Conservation (phyloP, 2,797 vertebrate genomes). For the Cynodonichthys magdalenae region DNA sequence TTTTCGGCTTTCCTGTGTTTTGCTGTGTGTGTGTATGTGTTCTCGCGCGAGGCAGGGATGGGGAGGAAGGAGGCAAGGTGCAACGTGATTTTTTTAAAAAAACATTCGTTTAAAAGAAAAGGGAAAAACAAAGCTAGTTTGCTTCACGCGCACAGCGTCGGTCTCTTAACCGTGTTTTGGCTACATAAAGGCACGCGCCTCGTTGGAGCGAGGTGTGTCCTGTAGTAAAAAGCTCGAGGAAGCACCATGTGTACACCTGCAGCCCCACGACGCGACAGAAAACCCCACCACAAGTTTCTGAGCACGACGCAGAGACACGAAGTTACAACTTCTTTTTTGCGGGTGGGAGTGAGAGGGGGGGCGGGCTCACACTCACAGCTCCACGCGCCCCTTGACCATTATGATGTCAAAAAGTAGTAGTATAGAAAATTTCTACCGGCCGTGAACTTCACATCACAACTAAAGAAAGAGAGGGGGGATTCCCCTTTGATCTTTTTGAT, state of each 20-base stretch:
- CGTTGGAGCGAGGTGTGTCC: slow-evolving; percentile 30
- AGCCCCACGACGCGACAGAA: slow-evolving; percentile 22
- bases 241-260: slow-evolving; percentile 6
- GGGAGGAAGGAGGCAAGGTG: slow-evolving; percentile 54
- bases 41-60: slow-evolving; percentile 9
- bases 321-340: slow-evolving; percentile 56
- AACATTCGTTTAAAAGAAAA: slow-evolving; percentile 69
- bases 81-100: slow-evolving; percentile 76
- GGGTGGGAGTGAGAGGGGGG: too few relatives aligned
- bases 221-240: slow-evolving; percentile 25
- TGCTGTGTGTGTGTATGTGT: slow-evolving; percentile 48
- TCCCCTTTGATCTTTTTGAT: slow-evolving; percentile 39
- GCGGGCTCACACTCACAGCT: slow-evolving; percentile 19
- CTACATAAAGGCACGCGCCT: slow-evolving; percentile 72
- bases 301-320: slow-evolving; percentile 32
- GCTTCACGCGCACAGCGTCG: slow-evolving; percentile 69
- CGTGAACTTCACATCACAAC: slow-evolving; percentile 57
- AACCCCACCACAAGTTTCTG: slow-evolving; percentile 46
- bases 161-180: slow-evolving; percentile 78
- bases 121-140: slow-evolving; percentile 61
- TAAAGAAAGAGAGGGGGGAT: slow-evolving; percentile 41
- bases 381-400: slow-evolving; percentile 34
- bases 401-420: slow-evolving; percentile 28
- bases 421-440: slow-evolving; percentile 55
- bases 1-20: too few relatives aligned